These are phyloP conservation scores for Nothoprocta perdicaria DNA, from an alignment of 2,113 vertebrate genomes.

Conservation along the genomic window DNA sequence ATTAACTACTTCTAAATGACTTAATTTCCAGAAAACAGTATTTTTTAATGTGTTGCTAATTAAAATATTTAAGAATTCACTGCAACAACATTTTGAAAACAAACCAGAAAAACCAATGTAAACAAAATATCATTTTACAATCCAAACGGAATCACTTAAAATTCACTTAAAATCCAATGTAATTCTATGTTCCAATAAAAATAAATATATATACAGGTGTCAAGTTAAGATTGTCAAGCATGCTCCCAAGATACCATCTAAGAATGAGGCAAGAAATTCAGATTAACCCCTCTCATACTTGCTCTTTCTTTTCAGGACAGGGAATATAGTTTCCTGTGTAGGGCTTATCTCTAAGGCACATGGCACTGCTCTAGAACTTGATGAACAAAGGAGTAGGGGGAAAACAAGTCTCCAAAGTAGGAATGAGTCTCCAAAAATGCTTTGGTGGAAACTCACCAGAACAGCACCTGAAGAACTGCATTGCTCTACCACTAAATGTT, in stretches of 20 bases:
- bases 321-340: neutral
- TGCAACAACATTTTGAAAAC: conserved; percentile 68
- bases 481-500: too few species aligned
- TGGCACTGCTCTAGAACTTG: neutral
- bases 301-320: neutral
- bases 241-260: conserved; percentile 29
- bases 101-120: conserved; percentile 50
- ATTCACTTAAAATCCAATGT: conserved; percentile 60
- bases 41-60: conserved; percentile 67
- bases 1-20: conserved; percentile 56
- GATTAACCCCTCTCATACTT: conserved; percentile 34
- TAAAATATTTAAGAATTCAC: conserved; percentile 67
- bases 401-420: neutral
- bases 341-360: too few species aligned
- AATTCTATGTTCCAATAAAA: conserved; percentile 54
- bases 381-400: neutral
- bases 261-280: conserved; percentile 27
- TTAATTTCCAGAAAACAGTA: conserved; percentile 67
- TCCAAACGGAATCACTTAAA: conserved; percentile 53
- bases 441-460: neutral
- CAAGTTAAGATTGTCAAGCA: conserved; percentile 49
- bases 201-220: conserved; percentile 65
- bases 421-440: neutral
- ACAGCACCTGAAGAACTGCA: neutral
- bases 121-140: conserved; percentile 68